phyloP scores from a whole-genome alignment of 2,113 vertebrate species.

The Scopus umbretta region DNA sequence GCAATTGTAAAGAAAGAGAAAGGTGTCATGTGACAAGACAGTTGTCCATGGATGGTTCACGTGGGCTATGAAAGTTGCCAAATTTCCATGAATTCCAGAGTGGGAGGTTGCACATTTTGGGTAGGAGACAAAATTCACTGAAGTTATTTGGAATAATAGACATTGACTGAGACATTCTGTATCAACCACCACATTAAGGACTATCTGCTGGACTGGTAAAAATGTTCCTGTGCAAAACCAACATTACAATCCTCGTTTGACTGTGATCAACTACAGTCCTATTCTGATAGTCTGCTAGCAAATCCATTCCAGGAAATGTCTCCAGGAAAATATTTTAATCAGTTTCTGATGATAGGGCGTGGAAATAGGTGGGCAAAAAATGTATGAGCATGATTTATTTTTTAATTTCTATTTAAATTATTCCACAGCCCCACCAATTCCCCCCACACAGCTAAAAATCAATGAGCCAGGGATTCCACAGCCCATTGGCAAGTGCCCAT shows the following conservation, averaged over 20 bases:
- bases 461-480: conserved; percentile 47
- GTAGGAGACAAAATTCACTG: background rate
- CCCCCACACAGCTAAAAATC: conserved; percentile 43
- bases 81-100: background rate
- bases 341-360: background rate
- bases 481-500: conserved; percentile 33
- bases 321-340: background rate
- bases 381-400: background rate
- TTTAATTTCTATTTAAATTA: conserved; percentile 44
- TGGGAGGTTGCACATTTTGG: background rate
- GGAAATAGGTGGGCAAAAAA: background rate
- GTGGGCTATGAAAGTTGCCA: fast-evolving
- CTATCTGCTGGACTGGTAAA: background rate
- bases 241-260: background rate
- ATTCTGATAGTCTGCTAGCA: background rate
- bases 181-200: background rate
- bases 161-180: background rate
- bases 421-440: background rate
- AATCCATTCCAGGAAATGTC: background rate
- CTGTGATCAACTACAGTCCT: background rate
- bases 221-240: background rate
- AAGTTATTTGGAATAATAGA: background rate
- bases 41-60: fast-evolving
- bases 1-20: background rate
- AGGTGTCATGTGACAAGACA: background rate